Evolutionary conservation across 2,113 vertebrate genomes (phyloP).

Genomic region (Ophthalmolycus amberensis): DNA sequence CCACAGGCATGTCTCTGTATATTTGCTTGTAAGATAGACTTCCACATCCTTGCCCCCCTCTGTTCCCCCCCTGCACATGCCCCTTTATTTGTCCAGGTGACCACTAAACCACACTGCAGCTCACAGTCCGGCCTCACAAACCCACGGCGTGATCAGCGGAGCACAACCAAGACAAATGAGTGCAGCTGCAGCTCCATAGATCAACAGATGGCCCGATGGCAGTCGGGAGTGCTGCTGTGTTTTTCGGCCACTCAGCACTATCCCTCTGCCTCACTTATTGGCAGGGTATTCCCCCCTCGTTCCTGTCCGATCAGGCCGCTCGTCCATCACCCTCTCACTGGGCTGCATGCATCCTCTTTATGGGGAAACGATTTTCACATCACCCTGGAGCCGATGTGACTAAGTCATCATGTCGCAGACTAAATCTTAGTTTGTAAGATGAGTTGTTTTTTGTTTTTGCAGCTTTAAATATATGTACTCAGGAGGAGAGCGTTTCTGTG

Average conservation of each 20-base stretch:
- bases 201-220: conserved; percentile 41
- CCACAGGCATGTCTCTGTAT: neutral
- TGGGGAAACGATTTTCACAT: neutral
- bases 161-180: conserved; percentile 37
- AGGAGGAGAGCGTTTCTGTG: neutral
- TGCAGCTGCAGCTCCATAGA: conserved; percentile 31
- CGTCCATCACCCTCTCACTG: conserved; percentile 11
- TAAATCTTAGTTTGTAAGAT: neutral
- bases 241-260: conserved; percentile 50
- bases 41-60: too few relatives aligned
- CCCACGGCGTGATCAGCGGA: neutral
- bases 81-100: conserved; percentile 7
- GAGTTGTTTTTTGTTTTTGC: neutral
- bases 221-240: conserved; percentile 3
- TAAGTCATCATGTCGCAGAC: neutral
- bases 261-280: conserved; percentile 14
- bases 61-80: neutral
- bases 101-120: neutral
- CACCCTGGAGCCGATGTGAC: neutral
- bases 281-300: conserved; percentile 13
- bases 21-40: neutral
- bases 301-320: conserved; percentile 27
- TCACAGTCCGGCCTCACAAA: neutral
- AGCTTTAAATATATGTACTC: neutral
- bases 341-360: neutral